Evolutionary conservation across 2,113 vertebrate species (phyloP).

Genomic region (Psettodes erumei): DNA sequence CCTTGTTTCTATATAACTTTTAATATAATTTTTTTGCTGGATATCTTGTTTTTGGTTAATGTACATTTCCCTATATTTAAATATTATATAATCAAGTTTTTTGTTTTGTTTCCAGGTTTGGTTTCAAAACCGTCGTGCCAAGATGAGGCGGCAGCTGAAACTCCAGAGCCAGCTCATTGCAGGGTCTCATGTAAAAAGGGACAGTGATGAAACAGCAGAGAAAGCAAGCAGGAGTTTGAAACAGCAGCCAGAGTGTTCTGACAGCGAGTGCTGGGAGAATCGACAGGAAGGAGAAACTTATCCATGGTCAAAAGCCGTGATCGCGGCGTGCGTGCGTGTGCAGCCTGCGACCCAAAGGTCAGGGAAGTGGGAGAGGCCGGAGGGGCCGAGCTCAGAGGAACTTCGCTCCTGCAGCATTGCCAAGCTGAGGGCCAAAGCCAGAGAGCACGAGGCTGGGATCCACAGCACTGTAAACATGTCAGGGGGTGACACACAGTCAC

Average conservation of each 20-base stretch:
- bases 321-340: not conserved
- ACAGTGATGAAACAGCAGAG: conserved; percentile 41
- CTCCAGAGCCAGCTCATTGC: conserved; percentile 72
- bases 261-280: conserved; percentile 63
- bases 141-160: conserved; percentile 88
- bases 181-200: conserved; percentile 43
- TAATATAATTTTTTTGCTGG: no score
- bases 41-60: not conserved
- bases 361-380: conserved; percentile 57
- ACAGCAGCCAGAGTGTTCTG: conserved; percentile 59
- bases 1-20: not conserved
- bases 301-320: conserved; percentile 61
- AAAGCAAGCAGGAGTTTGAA: conserved; percentile 18
- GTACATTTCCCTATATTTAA: not conserved
- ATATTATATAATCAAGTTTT: not conserved
- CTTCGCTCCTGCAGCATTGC: conserved; percentile 85
- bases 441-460: conserved; percentile 85
- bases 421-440: conserved; percentile 84
- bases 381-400: conserved; percentile 73
- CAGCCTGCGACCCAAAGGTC: conserved; percentile 28
- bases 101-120: conserved; percentile 80
- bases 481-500: conserved; percentile 57
- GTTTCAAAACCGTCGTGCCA: conserved; percentile 89
- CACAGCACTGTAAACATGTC: conserved; percentile 71
- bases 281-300: conserved; percentile 65